Evolutionary conservation across 2,797 vertebrate genomes (phyloP), one percentile per base, ranked within the genome.

Genomic region (Sus cebifrons): DNA sequence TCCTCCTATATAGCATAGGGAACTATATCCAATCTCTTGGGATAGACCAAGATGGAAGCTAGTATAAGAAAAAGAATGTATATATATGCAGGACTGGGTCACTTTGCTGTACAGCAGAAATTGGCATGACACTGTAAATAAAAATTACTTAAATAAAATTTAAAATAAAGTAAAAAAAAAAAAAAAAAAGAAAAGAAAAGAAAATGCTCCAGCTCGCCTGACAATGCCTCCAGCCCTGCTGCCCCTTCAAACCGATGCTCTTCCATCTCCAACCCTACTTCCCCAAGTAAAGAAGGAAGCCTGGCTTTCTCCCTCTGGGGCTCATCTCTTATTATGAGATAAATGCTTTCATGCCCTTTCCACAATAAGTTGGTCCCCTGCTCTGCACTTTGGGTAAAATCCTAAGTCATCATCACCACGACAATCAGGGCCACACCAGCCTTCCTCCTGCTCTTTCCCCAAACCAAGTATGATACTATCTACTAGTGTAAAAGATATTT

Each of bases 321-420:
- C 15, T 77, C 60, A 16, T n/a, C n/a, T 92, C 60, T 83, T 67
- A 70, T 67, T 36, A 68, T 12, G 23, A 83, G 70, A 93, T 2
- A 90, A 87, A 88, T 56, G 15, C 71, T 75, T 78, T 52, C 54
- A 40, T 27, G 6, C 9, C n/a, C 8, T 36, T 73, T 73, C n/a
- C 27, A 49, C 17, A 62, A 70, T 56, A 83, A 96, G 62, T 52
- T 52, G n/a, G 60, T 75, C 16, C 71, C 32, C 20, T 54, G 56
- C 17, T 74, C 78, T 62, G n/a, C 70, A 58, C 25, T 91, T 89
- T 52, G 82, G 29, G 20, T 85, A 70, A 91, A 81, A 49, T 91
- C 25, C 0, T 73, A 91, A 79, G 18, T 91, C 21, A n/a, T 71
- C 32, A 32, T 32, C n/a, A 68, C 25, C 40, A 21, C 8, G 23